Evolutionary conservation across 2,113 vertebrate species (phyloP).

Genomic region (Mola mola): DNA sequence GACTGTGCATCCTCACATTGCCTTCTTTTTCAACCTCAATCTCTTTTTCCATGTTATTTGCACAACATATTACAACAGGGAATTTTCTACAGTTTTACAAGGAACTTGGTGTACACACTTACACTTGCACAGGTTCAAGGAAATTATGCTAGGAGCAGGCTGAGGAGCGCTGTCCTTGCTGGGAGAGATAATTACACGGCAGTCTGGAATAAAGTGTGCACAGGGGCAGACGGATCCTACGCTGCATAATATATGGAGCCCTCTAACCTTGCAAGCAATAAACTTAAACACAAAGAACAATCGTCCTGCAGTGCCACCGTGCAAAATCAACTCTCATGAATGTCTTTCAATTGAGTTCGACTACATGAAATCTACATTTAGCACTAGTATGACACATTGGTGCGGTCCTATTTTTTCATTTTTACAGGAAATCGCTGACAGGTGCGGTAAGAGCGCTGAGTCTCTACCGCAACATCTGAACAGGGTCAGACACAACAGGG

Average conservation of each 20-base stretch:
- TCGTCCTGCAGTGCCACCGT: background rate
- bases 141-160: constrained; percentile 39
- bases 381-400: background rate
- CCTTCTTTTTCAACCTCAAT: no score
- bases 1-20: no score
- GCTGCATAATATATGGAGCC: constrained; percentile 15
- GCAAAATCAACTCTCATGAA: background rate
- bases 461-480: constrained; percentile 33
- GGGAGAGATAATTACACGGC: constrained; percentile 59
- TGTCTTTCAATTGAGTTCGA: no score
- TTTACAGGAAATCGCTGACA: constrained; percentile 13
- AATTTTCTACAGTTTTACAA: background rate
- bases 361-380: background rate
- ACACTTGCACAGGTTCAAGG: constrained; percentile 1
- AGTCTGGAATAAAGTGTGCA: constrained; percentile 30
- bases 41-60: background rate
- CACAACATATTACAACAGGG: background rate
- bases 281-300: constrained; percentile 45
- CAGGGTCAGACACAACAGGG: constrained; percentile 11
- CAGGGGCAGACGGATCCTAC: constrained; percentile 46
- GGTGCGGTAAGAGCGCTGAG: background rate
- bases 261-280: constrained; percentile 7
- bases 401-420: background rate
- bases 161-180: constrained; percentile 52
- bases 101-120: constrained; percentile 2